A percentile compares a stretch with the other conserved stretches of the same genome.
Conservation (phyloP, 2,797 vertebrate species). For the Champsocephalus gunnari region DNA sequence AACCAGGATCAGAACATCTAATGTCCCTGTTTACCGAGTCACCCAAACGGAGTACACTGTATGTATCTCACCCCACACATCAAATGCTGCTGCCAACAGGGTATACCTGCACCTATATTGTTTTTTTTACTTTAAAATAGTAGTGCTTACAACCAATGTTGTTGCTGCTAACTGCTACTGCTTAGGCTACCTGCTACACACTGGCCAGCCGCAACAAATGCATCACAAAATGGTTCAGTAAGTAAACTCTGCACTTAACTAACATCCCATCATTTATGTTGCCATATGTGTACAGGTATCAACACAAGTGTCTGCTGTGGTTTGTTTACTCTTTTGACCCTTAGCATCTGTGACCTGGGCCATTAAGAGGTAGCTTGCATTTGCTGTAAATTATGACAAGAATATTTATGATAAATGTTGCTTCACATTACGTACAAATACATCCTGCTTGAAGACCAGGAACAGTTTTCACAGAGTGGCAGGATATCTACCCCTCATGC, state of each 20-base stretch:
- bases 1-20: no score
- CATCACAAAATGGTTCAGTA: slow-evolving; percentile 1
- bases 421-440: slow-evolving; percentile 9
- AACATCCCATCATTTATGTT: neutral
- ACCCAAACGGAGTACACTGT: no score
- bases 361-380: neutral
- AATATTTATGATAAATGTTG: slow-evolving; percentile 20
- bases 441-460: slow-evolving; percentile 37
- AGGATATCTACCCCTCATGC: slow-evolving; percentile 15
- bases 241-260: neutral
- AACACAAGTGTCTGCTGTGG: neutral
- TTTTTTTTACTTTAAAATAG: neutral
- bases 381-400: slow-evolving; percentile 14
- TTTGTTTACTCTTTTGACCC: neutral
- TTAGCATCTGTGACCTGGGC: neutral
- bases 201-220: neutral
- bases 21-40: no score
- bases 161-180: no score
- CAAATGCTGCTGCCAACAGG: neutral
- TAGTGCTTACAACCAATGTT: neutral
- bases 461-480: slow-evolving; percentile 4
- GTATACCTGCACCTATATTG: neutral
- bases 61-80: neutral
- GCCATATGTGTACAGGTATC: neutral
- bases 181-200: neutral